These are phyloP conservation scores for Holacanthella duospinosa DNA, from an alignment of 2,888 invertebrate species.

Conservation along the genomic window DNA sequence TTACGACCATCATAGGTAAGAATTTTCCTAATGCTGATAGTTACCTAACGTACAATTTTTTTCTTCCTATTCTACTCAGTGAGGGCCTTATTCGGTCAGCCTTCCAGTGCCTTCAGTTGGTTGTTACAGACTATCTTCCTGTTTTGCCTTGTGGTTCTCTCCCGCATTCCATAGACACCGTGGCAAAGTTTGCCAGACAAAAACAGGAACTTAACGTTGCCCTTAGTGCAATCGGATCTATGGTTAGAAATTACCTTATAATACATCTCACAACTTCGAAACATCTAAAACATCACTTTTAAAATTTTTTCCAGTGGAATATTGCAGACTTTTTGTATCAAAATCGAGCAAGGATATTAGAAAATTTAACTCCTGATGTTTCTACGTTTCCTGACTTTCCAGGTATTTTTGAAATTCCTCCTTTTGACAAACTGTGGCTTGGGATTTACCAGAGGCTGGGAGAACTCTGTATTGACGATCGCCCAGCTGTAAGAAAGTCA, in stretches of 20 bases:
- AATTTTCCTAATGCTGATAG: slow-evolving; percentile 36
- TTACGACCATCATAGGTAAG: slow-evolving; percentile 77
- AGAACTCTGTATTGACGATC: slow-evolving; percentile 83
- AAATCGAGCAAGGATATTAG: slow-evolving; percentile 73
- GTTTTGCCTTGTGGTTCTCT: slow-evolving; percentile 86
- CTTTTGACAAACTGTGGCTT: slow-evolving; percentile 92
- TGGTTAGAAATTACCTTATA: slow-evolving; percentile 55
- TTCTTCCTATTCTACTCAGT: no score
- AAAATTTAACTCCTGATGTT: slow-evolving; percentile 58
- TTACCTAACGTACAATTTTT: slow-evolving; percentile 14
- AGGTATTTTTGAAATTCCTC: slow-evolving; percentile 69
- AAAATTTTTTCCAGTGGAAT: slow-evolving; percentile 69
- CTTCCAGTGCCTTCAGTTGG: slow-evolving; percentile 89
- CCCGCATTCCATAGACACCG: slow-evolving; percentile 79
- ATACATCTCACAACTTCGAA: neutral
- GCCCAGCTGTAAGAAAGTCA: slow-evolving; percentile 93
- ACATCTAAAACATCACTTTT: neutral
- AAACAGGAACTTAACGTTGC: slow-evolving; percentile 94
- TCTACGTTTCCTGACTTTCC: slow-evolving; percentile 75
- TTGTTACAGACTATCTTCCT: slow-evolving; percentile 86
- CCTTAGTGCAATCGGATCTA: slow-evolving; percentile 86
- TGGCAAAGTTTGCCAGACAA: slow-evolving; percentile 91
- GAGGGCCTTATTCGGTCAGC: slow-evolving; percentile 85
- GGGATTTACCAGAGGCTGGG: slow-evolving; percentile 78
- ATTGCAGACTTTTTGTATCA: slow-evolving; percentile 95